These are phyloP conservation scores for Tragopan temminckii DNA, from an alignment of 2,797 vertebrate genomes.

Conservation along the genomic window DNA sequence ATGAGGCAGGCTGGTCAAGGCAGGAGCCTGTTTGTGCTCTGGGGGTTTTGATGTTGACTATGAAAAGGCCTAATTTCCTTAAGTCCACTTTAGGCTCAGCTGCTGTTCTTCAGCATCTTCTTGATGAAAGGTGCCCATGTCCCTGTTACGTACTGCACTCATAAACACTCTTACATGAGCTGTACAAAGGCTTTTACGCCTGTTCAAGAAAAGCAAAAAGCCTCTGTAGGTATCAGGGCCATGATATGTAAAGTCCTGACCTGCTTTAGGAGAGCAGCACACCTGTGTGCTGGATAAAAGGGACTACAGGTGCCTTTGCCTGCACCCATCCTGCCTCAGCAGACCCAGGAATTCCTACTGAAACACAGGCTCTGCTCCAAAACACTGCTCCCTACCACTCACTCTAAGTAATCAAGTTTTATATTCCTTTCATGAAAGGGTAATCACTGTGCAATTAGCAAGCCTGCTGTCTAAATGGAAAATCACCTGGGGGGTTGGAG, in stretches of 20 bases:
- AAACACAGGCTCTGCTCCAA: not conserved
- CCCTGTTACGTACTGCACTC: rapidly evolving
- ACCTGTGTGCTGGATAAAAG: rapidly evolving
- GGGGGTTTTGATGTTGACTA: not conserved
- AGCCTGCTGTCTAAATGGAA: slow-evolving; percentile 55
- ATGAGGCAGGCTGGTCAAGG: rapidly evolving
- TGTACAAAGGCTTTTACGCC: rapidly evolving
- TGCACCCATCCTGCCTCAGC: rapidly evolving
- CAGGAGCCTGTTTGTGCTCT: rapidly evolving
- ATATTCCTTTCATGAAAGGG: slow-evolving; percentile 60
- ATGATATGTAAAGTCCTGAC: not conserved
- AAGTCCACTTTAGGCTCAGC: rapidly evolving
- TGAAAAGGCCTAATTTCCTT: not conserved
- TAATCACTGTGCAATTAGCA: slow-evolving; percentile 68
- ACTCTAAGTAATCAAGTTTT: slow-evolving; percentile 67
- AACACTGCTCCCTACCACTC: slow-evolving; percentile 20
- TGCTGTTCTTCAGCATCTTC: rapidly evolving
- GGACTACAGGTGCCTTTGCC: not conserved
- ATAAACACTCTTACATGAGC: rapidly evolving
- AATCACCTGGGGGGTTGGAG: slow-evolving; percentile 49
- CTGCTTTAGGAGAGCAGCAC: not conserved
- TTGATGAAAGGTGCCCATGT: rapidly evolving
- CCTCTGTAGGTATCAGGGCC: rapidly evolving
- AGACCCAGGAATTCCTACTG: not conserved
- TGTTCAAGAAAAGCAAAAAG: rapidly evolving